Conservation (phyloP, 2,113 vertebrate species). For the Gymnobelideus leadbeateri region DNA sequence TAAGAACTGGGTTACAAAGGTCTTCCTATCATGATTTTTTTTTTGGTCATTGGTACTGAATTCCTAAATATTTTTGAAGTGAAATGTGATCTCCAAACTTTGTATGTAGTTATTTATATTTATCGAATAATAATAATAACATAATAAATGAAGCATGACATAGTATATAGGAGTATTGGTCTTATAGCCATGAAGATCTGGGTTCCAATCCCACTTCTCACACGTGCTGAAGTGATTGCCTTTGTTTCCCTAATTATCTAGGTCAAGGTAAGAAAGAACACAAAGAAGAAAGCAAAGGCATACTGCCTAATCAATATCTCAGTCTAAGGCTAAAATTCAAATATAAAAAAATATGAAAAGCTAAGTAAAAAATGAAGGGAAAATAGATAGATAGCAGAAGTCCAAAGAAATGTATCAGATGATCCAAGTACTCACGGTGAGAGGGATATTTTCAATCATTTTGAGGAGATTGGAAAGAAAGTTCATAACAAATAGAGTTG, state of each 20-base stretch:
- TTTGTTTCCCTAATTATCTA: slow-evolving; percentile 27
- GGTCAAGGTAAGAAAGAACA: no score
- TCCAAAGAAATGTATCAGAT: slow-evolving; percentile 43
- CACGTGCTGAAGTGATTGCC: slow-evolving; percentile 1
- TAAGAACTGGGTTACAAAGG: neutral
- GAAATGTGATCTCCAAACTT: neutral
- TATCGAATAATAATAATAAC: neutral
- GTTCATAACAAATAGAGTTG: neutral
- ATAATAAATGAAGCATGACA: no score
- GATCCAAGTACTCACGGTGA: slow-evolving; percentile 34
- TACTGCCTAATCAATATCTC: neutral
- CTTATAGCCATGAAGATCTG: no score
- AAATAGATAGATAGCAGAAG: neutral
- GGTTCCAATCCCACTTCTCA: no score
- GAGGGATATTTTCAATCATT: neutral
- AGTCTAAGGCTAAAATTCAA: slow-evolving; percentile 43
- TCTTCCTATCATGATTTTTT: neutral
- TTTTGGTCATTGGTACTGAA: neutral
- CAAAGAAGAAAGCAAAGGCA: slow-evolving; percentile 27
- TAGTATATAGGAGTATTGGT: no score
- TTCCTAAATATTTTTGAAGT: neutral
- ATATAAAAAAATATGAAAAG: slow-evolving; percentile 28
- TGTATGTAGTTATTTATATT: neutral
- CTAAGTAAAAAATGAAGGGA: slow-evolving; percentile 30
- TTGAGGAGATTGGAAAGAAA: neutral